These are phyloP conservation scores for Oriolus oriolus DNA, from an alignment of 2,113 vertebrate genomes.

Conservation along the genomic window DNA sequence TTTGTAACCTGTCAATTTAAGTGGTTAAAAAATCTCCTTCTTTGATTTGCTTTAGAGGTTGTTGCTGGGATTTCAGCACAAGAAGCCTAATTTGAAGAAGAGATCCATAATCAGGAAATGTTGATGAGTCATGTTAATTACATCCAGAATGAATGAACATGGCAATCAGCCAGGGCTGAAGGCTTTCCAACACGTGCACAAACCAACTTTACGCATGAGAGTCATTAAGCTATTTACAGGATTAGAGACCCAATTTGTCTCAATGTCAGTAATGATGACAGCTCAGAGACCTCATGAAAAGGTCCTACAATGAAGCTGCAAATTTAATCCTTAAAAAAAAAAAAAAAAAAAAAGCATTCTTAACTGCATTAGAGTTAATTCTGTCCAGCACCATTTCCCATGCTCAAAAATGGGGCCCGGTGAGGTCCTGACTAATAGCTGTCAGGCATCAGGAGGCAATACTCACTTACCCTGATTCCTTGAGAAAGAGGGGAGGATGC, in stretches of 20 bases:
- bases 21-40: not conserved
- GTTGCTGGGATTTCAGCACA: not conserved
- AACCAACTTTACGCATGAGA: not conserved
- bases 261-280: not conserved
- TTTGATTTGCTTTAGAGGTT: not conserved
- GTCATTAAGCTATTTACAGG: not conserved
- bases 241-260: not conserved
- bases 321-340: not conserved
- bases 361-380: not conserved
- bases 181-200: not conserved
- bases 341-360: not conserved
- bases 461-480: not conserved
- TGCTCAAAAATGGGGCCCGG: not conserved
- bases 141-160: not conserved
- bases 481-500: not conserved
- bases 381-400: not conserved
- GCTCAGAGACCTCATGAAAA: not conserved
- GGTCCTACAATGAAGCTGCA: not conserved
- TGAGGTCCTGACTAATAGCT: not conserved
- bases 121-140: constrained; percentile 2
- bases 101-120: not conserved
- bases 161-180: not conserved
- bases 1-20: not conserved
- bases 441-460: not conserved
- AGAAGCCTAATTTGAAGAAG: not conserved